phyloP scores from a whole-genome alignment of 2,113 vertebrate genomes.

The Cinclus mexicanus region DNA sequence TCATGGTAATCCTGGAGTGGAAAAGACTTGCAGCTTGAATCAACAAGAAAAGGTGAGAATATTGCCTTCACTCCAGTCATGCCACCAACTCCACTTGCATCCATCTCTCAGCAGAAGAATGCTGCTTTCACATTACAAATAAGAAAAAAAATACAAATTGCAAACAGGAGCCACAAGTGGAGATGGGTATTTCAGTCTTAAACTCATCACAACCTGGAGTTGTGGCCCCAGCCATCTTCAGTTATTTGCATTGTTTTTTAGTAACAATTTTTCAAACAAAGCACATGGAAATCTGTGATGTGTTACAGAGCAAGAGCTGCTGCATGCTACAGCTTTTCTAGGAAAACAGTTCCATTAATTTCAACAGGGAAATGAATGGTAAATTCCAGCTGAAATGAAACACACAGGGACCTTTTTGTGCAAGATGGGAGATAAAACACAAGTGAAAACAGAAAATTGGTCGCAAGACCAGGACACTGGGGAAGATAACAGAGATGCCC shows the following conservation, averaged over 20 bases:
- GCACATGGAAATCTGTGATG: not conserved
- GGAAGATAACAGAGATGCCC: not conserved
- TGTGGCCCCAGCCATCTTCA: not conserved
- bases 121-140: not conserved
- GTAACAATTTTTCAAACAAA: not conserved
- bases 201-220: not conserved
- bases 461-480: not conserved
- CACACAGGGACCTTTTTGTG: rapidly evolving
- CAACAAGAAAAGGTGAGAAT: constrained; percentile 27
- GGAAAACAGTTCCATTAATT: not conserved
- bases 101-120: not conserved
- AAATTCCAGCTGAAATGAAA: not conserved
- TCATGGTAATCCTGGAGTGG: constrained; percentile 13
- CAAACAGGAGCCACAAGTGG: not conserved
- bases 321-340: not conserved
- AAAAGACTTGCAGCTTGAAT: constrained; percentile 29
- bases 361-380: not conserved
- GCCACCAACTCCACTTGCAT: not conserved
- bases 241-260: not conserved
- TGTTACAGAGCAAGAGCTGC: not conserved
- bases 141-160: not conserved
- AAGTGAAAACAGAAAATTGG: not conserved
- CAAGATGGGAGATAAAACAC: not conserved
- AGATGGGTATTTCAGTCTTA: not conserved
- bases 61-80: not conserved